Evolutionary conservation across 1,140 invertebrate species (phyloP).

Genomic region (Microplitis mediator): DNA sequence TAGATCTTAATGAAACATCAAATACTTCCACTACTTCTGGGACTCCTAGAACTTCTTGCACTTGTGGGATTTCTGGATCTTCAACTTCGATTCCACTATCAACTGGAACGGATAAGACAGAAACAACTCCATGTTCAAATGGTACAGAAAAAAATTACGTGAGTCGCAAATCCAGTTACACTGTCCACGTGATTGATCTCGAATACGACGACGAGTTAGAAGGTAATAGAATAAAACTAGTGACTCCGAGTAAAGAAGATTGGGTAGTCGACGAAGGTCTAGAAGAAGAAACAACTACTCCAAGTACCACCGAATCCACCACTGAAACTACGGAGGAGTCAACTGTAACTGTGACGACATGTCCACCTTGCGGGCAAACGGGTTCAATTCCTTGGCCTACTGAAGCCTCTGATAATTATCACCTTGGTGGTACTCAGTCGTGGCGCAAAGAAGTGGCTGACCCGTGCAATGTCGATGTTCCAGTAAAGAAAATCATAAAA

Average conservation of each 20-base stretch:
- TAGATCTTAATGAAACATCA: no score
- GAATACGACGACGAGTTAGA: conserved; percentile 35
- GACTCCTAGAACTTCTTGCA: no score
- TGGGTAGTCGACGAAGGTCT: conserved; percentile 20
- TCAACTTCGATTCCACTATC: no score
- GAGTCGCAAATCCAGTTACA: conserved; percentile 21
- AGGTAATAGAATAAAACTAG: conserved; percentile 28
- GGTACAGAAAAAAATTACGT: background rate
- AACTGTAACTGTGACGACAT: background rate
- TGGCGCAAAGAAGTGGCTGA: conserved; percentile 30
- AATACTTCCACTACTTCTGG: no score
- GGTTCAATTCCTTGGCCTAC: conserved; percentile 30
- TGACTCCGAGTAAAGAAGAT: conserved; percentile 19
- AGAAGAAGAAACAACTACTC: background rate
- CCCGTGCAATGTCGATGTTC: background rate
- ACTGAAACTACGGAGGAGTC: background rate
- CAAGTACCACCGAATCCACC: background rate
- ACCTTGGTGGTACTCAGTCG: conserved; percentile 31
- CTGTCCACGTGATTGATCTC: conserved; percentile 33
- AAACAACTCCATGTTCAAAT: no score
- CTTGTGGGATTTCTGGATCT: no score
- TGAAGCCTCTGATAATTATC: conserved; percentile 21
- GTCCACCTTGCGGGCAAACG: background rate
- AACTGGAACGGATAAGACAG: no score
- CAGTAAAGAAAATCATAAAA: background rate